Conservation (phyloP, 2,113 vertebrate species). For the Pseudopipra pipra region DNA sequence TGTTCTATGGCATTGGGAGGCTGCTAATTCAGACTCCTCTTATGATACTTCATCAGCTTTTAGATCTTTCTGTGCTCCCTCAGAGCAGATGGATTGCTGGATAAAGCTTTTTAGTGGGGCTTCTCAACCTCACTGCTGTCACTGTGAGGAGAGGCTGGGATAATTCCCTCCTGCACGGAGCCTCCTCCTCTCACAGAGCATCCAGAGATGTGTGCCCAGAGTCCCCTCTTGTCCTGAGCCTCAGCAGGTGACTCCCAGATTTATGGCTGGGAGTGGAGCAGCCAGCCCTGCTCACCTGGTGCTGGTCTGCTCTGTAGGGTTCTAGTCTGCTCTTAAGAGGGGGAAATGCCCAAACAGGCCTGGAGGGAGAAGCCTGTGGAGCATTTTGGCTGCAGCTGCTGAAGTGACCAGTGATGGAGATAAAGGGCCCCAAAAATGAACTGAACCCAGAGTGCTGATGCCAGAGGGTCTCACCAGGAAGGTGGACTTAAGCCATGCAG, state of each 20-base stretch:
- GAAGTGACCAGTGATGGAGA: no score
- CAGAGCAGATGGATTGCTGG: neutral
- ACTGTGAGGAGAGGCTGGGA: neutral
- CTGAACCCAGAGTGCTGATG: neutral
- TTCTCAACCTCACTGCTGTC: neutral
- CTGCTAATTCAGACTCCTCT: neutral
- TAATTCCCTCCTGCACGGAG: neutral
- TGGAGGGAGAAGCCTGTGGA: neutral
- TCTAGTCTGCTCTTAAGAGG: neutral
- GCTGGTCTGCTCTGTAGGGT: neutral
- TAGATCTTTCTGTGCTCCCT: neutral
- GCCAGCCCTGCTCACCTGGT: neutral
- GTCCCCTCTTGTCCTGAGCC: neutral
- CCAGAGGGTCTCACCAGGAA: neutral
- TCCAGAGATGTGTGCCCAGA: accelerated
- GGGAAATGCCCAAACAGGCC: neutral
- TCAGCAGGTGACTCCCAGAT: neutral
- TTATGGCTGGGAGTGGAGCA: neutral
- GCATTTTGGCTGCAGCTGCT: neutral
- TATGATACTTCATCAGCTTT: neutral
- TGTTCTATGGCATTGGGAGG: neutral
- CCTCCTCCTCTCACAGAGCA: neutral
- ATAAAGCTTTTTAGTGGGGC: neutral
- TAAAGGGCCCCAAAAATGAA: neutral
- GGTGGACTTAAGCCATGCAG: neutral